Percentiles rank a stretch among this genome's conserved stretches.
Conservation (phyloP, 2,797 vertebrate species). For the Crenuchus spilurus region DNA sequence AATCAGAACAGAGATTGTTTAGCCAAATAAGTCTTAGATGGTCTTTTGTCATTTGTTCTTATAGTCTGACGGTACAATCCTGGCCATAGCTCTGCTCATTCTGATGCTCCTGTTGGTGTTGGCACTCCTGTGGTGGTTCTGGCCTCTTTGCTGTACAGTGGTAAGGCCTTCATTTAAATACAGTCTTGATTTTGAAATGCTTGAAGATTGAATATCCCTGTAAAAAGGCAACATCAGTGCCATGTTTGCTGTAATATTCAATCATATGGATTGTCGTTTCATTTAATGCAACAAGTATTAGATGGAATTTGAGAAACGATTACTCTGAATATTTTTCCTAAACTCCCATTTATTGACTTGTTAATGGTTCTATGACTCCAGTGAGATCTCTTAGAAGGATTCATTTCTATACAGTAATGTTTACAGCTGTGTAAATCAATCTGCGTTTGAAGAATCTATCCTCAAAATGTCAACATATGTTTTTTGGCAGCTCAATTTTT, state of each 20-base stretch:
- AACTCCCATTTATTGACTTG: not conserved
- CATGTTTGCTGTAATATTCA: not conserved
- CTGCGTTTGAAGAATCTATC: not conserved
- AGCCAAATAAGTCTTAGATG: not conserved
- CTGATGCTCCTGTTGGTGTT: conserved; percentile 92
- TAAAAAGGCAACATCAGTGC: not conserved
- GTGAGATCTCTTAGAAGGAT: not conserved
- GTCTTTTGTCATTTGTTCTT: conserved; percentile 19
- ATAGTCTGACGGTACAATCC: conserved; percentile 94
- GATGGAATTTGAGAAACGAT: not conserved
- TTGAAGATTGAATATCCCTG: not conserved
- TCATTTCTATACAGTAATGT: not conserved
- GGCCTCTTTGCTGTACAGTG: conserved; percentile 99
- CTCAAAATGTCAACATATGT: not conserved
- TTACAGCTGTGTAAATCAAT: not conserved
- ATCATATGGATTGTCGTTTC: not conserved
- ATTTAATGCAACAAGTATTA: not conserved
- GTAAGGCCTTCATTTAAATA: conserved; percentile 76
- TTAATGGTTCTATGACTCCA: not conserved
- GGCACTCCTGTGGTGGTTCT: conserved; percentile 98
- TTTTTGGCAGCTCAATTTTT: not conserved
- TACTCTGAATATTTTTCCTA: not conserved
- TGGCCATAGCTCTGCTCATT: conserved; percentile 92
- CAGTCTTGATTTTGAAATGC: not conserved
- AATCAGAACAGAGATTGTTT: too few relatives aligned